phyloP scores from a whole-genome alignment of 2,797 vertebrate species.

The Cyclura pinguis region DNA sequence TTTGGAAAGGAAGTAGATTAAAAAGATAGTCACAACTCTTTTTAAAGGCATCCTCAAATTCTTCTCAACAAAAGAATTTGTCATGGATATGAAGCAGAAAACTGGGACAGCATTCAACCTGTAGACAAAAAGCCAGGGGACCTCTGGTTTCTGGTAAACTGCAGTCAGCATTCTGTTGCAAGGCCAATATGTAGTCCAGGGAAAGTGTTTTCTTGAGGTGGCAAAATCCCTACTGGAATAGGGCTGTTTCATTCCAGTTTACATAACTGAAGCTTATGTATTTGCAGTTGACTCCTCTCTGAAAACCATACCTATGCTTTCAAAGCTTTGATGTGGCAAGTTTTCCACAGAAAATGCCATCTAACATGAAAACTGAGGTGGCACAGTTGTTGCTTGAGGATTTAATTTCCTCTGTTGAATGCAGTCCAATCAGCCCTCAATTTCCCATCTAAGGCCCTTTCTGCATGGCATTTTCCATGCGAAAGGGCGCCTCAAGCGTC shows the following conservation, averaged over 20 bases:
- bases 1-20: not conserved
- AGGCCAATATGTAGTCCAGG: not conserved
- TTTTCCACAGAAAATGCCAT: not conserved
- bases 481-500: too few relatives aligned
- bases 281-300: not conserved
- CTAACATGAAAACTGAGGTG: not conserved
- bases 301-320: not conserved
- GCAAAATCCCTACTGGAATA: not conserved
- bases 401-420: not conserved
- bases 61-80: not conserved
- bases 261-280: not conserved
- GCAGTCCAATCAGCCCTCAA: not conserved
- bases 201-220: too few relatives aligned
- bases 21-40: too few relatives aligned
- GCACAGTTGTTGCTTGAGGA: not conserved
- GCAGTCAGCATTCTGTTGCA: not conserved
- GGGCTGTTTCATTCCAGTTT: not conserved
- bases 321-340: too few relatives aligned
- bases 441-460: not conserved
- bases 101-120: not conserved
- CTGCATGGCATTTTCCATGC: too few relatives aligned
- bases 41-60: not conserved
- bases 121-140: not conserved
- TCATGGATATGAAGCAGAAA: not conserved
- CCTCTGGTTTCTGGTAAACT: not conserved